Evolutionary conservation across 2,113 vertebrate species (phyloP), one percentile per base, ranked within the genome.

Genomic region (Tapirus terrestris): DNA sequence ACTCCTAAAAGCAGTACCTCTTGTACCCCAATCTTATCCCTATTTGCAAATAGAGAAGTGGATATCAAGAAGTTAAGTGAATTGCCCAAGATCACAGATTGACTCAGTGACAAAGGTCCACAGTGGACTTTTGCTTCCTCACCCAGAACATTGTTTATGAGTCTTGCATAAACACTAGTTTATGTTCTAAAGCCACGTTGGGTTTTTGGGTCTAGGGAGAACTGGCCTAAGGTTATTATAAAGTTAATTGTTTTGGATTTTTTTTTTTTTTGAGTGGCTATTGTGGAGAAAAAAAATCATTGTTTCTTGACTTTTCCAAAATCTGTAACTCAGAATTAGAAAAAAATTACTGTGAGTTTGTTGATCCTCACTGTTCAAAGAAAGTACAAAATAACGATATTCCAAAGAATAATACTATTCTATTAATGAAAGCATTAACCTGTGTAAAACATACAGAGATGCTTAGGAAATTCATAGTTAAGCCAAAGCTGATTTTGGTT

Each of bases 261-360:
- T 80, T 65, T 16, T 29, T 81, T 68, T 43, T 70, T 23, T 89
- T 25, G 60, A 94, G 14, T 16, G 14, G 31, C 2, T 79, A 73
- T 33, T 7, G 23, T 48, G 11, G 2, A 75, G 17, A 11, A 70
- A 96, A 94, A 97, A 48, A 92, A 25, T 73, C 7, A 72, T 65
- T 67, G 13, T 10, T 61, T 89, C 86, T 92, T 94, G 17, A 90
- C 43, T 93, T 90, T 97, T 80, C 45, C 76, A 89, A 96, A 94
- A 80, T 89, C 48, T 67, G 1, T 72, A 92, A 76, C 16, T 91
- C 61, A 75, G 51, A 92, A 90, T 82, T 91, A 70, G 14, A 3
- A 92, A 89, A 84, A 92, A 45, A 61, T 43, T 67, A 65, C 2
- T 73, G 20, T 61, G 63, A 76, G 73, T 85, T 70, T 96, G 6